Evolutionary conservation across 1,140 invertebrate species (phyloP).

Genomic region (Tachypleus tridentatus): DNA sequence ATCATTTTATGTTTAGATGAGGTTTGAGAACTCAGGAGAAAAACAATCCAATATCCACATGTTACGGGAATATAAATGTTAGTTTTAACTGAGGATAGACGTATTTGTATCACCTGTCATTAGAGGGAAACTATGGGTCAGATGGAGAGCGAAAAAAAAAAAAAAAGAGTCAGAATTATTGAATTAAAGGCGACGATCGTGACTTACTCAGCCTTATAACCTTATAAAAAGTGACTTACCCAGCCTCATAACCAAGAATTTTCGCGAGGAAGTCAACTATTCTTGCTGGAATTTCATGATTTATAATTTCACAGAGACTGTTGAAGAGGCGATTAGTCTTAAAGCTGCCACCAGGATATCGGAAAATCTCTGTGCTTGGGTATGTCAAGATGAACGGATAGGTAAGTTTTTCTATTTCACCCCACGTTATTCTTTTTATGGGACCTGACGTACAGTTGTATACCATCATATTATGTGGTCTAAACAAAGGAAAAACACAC

Average conservation of each 20-base stretch:
- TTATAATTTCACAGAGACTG: constrained; percentile 10
- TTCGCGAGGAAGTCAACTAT: constrained; percentile 17
- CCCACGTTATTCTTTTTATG: constrained; percentile 58
- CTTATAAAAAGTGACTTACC: not conserved
- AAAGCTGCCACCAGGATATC: constrained; percentile 19
- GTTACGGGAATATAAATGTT: too few relatives aligned
- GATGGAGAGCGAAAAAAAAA: too few relatives aligned
- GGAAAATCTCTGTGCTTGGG: constrained; percentile 19
- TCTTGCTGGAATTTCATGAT: constrained; percentile 17
- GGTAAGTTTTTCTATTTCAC: constrained; percentile 26
- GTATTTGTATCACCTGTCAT: too few relatives aligned
- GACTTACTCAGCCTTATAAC: constrained; percentile 3
- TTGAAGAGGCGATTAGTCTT: constrained; percentile 11
- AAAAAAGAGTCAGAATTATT: too few relatives aligned
- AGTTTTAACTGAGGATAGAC: too few relatives aligned
- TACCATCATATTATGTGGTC: too few relatives aligned
- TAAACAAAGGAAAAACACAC: too few relatives aligned
- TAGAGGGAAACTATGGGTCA: too few relatives aligned
- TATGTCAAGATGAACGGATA: constrained; percentile 14
- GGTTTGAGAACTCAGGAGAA: too few relatives aligned
- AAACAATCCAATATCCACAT: too few relatives aligned
- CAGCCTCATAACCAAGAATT: constrained; percentile 10
- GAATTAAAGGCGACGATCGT: too few relatives aligned
- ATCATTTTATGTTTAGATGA: too few relatives aligned
- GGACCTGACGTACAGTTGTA: not conserved